Evolutionary conservation across 2,797 vertebrate genomes (phyloP).

Genomic region (Rousettus madagascariensis): DNA sequence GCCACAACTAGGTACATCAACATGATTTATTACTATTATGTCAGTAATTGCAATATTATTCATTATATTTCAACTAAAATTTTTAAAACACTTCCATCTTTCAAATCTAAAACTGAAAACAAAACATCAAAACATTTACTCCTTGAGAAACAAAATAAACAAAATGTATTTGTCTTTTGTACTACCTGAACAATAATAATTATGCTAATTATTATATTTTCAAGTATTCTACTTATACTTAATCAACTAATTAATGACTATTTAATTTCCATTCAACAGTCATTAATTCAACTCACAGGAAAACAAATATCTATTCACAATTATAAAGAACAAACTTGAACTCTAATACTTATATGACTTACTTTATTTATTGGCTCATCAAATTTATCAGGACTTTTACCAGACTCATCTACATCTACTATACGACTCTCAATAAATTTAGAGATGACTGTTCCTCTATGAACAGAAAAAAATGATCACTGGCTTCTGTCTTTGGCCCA

Average conservation of each 20-base stretch:
- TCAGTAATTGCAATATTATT: too few relatives aligned
- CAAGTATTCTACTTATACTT: neutral
- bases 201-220: too few relatives aligned
- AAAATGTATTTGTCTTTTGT: too few relatives aligned
- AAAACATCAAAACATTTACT: too few relatives aligned
- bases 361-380: neutral
- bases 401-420: neutral
- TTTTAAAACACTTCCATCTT: too few relatives aligned
- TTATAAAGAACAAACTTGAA: fast-evolving
- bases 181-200: too few relatives aligned
- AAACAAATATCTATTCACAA: neutral
- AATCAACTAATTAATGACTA: neutral
- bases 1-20: too few relatives aligned
- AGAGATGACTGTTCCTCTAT: fast-evolving
- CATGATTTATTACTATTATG: too few relatives aligned
- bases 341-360: neutral
- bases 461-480: neutral
- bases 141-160: too few relatives aligned
- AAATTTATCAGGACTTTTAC: fast-evolving
- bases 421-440: neutral
- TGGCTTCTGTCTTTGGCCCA: neutral
- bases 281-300: fast-evolving
- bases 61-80: too few relatives aligned
- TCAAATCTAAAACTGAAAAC: too few relatives aligned
- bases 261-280: fast-evolving